These are phyloP conservation scores for Percopsis omiscomaycus DNA, from an alignment of 2,797 vertebrate genomes.

Conservation along the genomic window DNA sequence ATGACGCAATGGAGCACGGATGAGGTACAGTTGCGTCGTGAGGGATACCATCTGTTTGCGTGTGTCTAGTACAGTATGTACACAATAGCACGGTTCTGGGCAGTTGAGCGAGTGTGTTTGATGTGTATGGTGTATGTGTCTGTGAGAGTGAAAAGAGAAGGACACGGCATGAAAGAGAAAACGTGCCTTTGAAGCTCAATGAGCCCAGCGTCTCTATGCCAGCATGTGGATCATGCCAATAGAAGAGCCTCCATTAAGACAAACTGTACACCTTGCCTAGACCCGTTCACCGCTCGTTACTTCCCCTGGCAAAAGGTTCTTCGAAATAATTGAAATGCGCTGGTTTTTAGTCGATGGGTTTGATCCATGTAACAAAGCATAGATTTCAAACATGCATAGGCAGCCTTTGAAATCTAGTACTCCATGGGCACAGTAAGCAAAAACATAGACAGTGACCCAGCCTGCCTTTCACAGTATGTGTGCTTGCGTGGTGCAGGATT, in stretches of 20 bases:
- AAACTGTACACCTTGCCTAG: neutral
- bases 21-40: conserved; percentile 43
- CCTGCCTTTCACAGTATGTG: conserved; percentile 41
- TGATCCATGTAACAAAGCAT: conserved; percentile 5
- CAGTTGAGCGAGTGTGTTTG: conserved; percentile 16
- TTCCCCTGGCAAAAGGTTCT: neutral
- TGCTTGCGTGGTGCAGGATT: conserved; percentile 17
- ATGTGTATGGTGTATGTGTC: conserved; percentile 26
- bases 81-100: conserved; percentile 11
- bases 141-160: conserved; percentile 19
- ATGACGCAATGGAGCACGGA: conserved; percentile 62
- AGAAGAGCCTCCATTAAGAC: conserved; percentile 6
- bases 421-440: conserved; percentile 36
- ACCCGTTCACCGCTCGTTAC: neutral
- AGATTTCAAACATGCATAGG: conserved; percentile 25
- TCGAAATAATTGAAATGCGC: conserved; percentile 12
- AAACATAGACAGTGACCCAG: conserved; percentile 41
- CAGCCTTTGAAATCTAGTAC: conserved; percentile 29
- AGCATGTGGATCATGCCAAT: conserved; percentile 25
- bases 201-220: conserved; percentile 25
- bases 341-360: conserved; percentile 5
- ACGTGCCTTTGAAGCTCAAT: conserved; percentile 44
- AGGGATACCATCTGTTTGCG: conserved; percentile 54
- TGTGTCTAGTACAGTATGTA: conserved; percentile 17
- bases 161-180: conserved; percentile 41